Evolutionary conservation across 2,888 invertebrate genomes (phyloP).

Genomic region (Agapostemon virescens): DNA sequence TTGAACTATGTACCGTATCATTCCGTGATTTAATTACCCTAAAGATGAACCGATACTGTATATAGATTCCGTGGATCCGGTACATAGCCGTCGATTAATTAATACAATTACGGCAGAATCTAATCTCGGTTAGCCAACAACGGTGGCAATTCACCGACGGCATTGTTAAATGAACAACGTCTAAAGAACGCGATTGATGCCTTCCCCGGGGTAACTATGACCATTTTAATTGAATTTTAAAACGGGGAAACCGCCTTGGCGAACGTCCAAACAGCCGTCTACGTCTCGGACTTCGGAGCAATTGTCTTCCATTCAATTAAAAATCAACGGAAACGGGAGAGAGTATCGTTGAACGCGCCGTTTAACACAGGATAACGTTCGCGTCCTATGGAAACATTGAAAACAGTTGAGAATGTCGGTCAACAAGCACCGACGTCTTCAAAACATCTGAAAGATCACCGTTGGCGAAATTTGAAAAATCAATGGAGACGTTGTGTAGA

Average conservation of each 20-base stretch:
- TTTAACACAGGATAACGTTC: conserved; percentile 37
- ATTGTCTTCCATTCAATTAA: conserved; percentile 57
- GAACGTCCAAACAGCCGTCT: conserved; percentile 50
- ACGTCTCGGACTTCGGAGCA: conserved; percentile 43
- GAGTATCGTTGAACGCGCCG: conserved; percentile 49
- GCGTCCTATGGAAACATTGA: not conserved
- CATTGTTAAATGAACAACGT: conserved; percentile 42
- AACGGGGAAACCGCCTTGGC: conserved; percentile 48
- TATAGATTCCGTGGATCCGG: conserved; percentile 28
- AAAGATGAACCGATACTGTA: conserved; percentile 6
- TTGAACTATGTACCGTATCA: not conserved
- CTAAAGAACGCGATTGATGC: conserved; percentile 30
- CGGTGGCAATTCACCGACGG: conserved; percentile 34
- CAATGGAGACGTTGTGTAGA: not conserved
- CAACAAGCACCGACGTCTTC: not conserved
- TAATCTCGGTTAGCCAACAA: conserved; percentile 36
- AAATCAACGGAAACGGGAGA: conserved; percentile 52
- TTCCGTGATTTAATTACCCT: conserved; percentile 33
- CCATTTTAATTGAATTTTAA: conserved; percentile 59
- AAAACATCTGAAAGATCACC: not conserved
- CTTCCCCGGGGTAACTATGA: conserved; percentile 26
- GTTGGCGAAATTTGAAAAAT: not conserved
- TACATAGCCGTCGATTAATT: conserved; percentile 38
- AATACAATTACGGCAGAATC: conserved; percentile 30
- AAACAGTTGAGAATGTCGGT: conserved; percentile 12